Evolutionary conservation across 2,888 invertebrate genomes (phyloP).

Genomic region (Diogma glabrata): DNA sequence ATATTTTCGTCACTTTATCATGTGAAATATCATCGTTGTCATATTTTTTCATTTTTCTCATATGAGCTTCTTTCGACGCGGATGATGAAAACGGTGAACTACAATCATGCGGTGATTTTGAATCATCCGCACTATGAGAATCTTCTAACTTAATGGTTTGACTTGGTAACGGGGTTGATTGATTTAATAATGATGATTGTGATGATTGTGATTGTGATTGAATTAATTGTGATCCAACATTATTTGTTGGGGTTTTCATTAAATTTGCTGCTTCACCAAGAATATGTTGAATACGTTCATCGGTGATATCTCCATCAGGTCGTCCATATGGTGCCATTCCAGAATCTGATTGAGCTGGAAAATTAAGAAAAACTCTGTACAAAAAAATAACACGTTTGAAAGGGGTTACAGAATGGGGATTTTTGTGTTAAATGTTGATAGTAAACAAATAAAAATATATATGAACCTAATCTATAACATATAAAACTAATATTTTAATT

Average conservation of each 20-base stretch:
- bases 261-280: slow-evolving; percentile 85
- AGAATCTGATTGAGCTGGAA: slow-evolving; percentile 49
- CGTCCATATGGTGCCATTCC: slow-evolving; percentile 67
- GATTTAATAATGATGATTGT: slow-evolving; percentile 54
- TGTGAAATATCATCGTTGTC: slow-evolving; percentile 92
- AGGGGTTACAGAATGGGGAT: background rate
- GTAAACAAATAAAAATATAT: too few relatives aligned
- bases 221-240: slow-evolving; percentile 36
- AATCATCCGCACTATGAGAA: slow-evolving; percentile 62
- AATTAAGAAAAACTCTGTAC: slow-evolving; percentile 17
- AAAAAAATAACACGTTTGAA: slow-evolving; percentile 15
- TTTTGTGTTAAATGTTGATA: too few relatives aligned
- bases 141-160: slow-evolving; percentile 54
- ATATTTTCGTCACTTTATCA: slow-evolving; percentile 89
- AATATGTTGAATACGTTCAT: slow-evolving; percentile 88
- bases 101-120: slow-evolving; percentile 70
- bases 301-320: slow-evolving; percentile 66
- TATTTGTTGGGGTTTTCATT: slow-evolving; percentile 53
- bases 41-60: slow-evolving; percentile 70
- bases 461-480: too few relatives aligned
- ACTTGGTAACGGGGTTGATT: slow-evolving; percentile 44
- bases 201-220: slow-evolving; percentile 39
- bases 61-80: slow-evolving; percentile 63
- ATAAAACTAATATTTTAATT: too few relatives aligned
- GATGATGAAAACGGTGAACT: slow-evolving; percentile 77